Evolutionary conservation across 2,797 vertebrate genomes (phyloP).

Genomic region (Mastacembelus armatus): DNA sequence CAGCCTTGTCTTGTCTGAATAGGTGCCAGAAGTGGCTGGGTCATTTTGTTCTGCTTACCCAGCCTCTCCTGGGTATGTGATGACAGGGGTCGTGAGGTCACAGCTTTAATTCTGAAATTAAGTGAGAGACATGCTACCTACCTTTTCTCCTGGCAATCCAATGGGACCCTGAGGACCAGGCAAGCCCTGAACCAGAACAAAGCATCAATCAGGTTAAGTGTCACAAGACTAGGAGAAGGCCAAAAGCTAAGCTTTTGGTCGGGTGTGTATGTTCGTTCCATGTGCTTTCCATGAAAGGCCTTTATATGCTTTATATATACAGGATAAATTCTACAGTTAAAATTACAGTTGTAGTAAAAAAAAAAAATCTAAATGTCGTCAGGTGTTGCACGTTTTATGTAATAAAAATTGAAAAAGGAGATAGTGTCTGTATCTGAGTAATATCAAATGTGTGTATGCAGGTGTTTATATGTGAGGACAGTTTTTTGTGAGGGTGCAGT

Average conservation of each 20-base stretch:
- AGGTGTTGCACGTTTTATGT: no score
- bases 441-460: not conserved
- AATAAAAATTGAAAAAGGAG: conserved; percentile 2
- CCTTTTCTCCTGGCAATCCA: conserved; percentile 93
- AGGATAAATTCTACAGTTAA: no score
- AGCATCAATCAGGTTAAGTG: conserved; percentile 66
- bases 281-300: not conserved
- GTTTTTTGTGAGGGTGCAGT: not conserved
- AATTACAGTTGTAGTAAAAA: no score
- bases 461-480: not conserved
- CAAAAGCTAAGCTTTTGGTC: conserved; percentile 7
- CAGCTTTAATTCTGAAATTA: conserved; percentile 63
- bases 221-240: conserved; percentile 34
- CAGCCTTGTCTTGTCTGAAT: conserved; percentile 51
- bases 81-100: conserved; percentile 66
- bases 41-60: conserved; percentile 26
- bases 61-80: conserved; percentile 48
- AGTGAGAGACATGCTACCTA: conserved; percentile 74
- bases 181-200: conserved; percentile 85
- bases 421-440: not conserved
- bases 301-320: not conserved
- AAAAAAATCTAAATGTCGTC: no score
- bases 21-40: conserved; percentile 48
- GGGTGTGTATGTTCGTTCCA: not conserved
- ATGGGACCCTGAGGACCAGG: conserved; percentile 91